A percentile compares a stretch with the other conserved stretches of the same genome.
Evolutionary conservation across 2,797 vertebrate genomes (phyloP).

Genomic region (Saxicola maurus): DNA sequence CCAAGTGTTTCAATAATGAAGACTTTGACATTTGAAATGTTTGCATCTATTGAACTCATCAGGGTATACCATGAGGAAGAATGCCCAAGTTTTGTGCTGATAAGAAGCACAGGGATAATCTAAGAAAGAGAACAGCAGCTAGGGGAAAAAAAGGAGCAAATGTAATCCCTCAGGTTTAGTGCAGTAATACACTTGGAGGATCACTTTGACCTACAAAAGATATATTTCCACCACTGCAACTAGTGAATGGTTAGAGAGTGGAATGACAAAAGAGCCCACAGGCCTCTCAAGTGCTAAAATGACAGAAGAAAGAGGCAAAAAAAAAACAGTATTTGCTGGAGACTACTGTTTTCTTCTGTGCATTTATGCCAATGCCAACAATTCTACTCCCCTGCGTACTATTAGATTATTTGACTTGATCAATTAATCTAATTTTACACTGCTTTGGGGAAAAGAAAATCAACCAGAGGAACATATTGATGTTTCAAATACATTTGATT

Average conservation of each 20-base stretch:
- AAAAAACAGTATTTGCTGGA: not conserved
- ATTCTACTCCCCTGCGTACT: not conserved
- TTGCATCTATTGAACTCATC: slow-evolving; percentile 50
- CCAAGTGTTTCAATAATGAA: slow-evolving; percentile 60
- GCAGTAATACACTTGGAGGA: not conserved
- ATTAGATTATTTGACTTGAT: not conserved
- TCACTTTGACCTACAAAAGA: not conserved
- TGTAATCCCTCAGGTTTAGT: not conserved
- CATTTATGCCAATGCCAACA: not conserved
- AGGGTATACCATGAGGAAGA: not conserved
- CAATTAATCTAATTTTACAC: slow-evolving; percentile 12
- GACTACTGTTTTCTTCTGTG: not conserved
- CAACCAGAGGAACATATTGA: not conserved
- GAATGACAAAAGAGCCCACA: not conserved
- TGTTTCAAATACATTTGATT: not conserved
- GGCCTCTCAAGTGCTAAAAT: not conserved
- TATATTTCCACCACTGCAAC: not conserved
- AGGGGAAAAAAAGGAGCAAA: not conserved
- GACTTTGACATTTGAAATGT: slow-evolving; percentile 15
- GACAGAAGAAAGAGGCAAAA: not conserved
- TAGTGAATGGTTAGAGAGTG: not conserved
- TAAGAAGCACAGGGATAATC: not conserved
- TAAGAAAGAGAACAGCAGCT: not conserved
- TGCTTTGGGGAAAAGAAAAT: not conserved
- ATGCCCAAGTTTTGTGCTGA: not conserved